Percentiles rank a stretch among this genome's conserved stretches.
These are phyloP conservation scores for Centruroides vittatus DNA, from an alignment of 1,140 invertebrate genomes.

Conservation along the genomic window DNA sequence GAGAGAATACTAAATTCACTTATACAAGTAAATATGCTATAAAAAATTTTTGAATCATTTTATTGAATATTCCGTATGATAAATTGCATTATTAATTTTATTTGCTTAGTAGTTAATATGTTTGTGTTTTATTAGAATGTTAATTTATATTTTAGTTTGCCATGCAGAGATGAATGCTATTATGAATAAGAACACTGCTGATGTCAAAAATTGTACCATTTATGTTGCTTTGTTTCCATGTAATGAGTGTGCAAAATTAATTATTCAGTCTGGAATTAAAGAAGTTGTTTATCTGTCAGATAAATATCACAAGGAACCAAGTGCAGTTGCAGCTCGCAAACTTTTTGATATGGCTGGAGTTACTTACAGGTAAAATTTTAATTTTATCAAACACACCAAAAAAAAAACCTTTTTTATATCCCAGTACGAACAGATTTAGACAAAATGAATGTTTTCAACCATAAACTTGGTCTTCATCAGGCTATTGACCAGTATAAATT, in stretches of 20 bases:
- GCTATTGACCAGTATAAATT: no score
- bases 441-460: no score
- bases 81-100: no score
- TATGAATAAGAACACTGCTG: slow-evolving; percentile 67
- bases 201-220: slow-evolving; percentile 61
- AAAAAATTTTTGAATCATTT: no score
- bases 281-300: slow-evolving; percentile 65
- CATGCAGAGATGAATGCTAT: slow-evolving; percentile 97
- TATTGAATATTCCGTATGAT: no score
- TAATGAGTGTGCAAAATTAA: slow-evolving; percentile 91
- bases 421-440: no score
- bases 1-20: no score
- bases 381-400: no score
- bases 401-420: no score
- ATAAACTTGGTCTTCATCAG: no score
- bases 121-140: background rate
- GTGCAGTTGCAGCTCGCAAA: slow-evolving; percentile 51
- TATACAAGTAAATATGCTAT: no score
- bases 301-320: slow-evolving; percentile 51
- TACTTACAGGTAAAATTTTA: slow-evolving; percentile 42
- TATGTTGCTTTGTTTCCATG: slow-evolving; percentile 86
- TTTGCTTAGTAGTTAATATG: no score
- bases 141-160: slow-evolving; percentile 53
- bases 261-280: slow-evolving; percentile 87
- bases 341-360: slow-evolving; percentile 66